phyloP scores from a whole-genome alignment of 2,113 vertebrate genomes.

The Pluvialis apricaria region DNA sequence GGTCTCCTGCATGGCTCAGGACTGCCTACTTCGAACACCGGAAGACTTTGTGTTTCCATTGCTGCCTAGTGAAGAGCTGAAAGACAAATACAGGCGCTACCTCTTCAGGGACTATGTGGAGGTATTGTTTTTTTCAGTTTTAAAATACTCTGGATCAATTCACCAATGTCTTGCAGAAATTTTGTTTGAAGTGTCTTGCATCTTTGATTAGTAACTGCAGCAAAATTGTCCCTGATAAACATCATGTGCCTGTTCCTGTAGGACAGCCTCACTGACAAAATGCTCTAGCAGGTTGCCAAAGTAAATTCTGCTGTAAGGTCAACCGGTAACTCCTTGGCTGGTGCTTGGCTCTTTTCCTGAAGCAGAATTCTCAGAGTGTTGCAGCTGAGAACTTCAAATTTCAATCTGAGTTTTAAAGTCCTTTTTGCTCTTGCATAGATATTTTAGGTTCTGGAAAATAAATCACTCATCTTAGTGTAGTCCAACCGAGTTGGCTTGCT shows the following conservation, averaged over 20 bases:
- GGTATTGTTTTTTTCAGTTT: conserved; percentile 66
- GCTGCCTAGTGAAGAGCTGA: conserved; percentile 93
- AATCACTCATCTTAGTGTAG: background rate
- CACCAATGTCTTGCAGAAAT: conserved; percentile 7
- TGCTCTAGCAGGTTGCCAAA: conserved; percentile 17
- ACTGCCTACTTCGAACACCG: conserved; percentile 92
- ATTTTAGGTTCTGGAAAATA: background rate
- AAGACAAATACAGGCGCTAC: conserved; percentile 99
- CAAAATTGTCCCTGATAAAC: background rate
- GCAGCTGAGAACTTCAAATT: background rate
- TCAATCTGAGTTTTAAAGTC: background rate
- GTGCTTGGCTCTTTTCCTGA: background rate
- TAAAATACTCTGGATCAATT: background rate
- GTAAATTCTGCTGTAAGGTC: conserved; percentile 36
- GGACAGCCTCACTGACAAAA: background rate
- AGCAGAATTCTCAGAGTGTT: background rate
- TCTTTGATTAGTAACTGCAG: conserved; percentile 33
- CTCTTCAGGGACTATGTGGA: conserved; percentile 99
- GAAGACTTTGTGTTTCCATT: conserved; percentile 97
- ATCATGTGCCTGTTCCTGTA: background rate
- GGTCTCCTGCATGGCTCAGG: conserved; percentile 98
- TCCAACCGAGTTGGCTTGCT: background rate
- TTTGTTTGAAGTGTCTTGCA: background rate
- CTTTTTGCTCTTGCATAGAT: background rate
- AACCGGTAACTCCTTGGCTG: conserved; percentile 1